Evolutionary conservation across 2,888 invertebrate species (phyloP).

Genomic region (Andrena chrysosceles): DNA sequence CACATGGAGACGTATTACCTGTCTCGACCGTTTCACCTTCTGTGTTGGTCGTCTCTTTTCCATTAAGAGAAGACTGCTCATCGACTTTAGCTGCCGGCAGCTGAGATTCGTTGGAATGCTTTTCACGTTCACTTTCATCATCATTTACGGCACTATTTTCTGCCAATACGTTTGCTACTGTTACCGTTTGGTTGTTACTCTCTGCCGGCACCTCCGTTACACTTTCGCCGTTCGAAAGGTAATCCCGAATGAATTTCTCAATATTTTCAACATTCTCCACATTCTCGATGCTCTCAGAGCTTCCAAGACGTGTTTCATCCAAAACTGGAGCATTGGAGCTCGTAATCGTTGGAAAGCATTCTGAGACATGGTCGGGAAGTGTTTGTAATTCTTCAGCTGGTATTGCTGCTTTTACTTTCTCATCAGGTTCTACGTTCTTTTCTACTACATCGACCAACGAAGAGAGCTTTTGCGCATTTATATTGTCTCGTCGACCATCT

Average conservation of each 20-base stretch:
- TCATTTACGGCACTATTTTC: background rate
- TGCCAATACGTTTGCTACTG: background rate
- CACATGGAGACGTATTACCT: background rate
- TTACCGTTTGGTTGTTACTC: too few relatives aligned
- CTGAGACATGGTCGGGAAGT: background rate
- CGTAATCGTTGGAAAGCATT: background rate
- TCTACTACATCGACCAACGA: background rate
- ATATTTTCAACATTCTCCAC: conserved; percentile 46
- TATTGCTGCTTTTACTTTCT: background rate
- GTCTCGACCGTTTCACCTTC: background rate
- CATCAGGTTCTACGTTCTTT: background rate
- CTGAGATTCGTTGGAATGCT: background rate
- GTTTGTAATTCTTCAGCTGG: background rate
- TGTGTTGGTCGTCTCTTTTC: background rate
- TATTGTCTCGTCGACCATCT: background rate
- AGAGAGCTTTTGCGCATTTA: too few relatives aligned
- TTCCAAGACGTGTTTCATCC: background rate
- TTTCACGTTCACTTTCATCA: background rate
- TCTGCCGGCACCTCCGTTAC: background rate
- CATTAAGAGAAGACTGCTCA: too few relatives aligned
- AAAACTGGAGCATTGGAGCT: background rate
- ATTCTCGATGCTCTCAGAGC: background rate
- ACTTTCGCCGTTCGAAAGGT: background rate
- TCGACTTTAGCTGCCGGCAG: background rate
- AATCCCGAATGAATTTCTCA: conserved; percentile 40